Conservation (phyloP, 2,888 invertebrate species). For the Drosophila rellima region DNA sequence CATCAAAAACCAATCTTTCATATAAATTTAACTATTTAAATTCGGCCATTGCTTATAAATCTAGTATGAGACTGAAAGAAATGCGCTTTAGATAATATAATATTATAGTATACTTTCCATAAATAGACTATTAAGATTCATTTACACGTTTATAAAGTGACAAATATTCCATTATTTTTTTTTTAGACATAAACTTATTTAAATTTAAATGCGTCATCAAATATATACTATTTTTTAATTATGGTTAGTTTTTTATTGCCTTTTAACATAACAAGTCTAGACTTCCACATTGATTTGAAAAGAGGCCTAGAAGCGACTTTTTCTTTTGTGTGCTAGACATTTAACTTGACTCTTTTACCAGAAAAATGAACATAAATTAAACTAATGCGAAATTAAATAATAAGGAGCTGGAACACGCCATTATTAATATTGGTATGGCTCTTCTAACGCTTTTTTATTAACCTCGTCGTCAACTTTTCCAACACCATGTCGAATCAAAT, state of each 20-base stretch:
- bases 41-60: too few species aligned
- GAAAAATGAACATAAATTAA: conserved; percentile 22
- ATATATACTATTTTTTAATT: conserved; percentile 19
- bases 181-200: conserved; percentile 31
- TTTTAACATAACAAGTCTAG: conserved; percentile 49
- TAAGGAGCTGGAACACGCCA: conserved; percentile 15
- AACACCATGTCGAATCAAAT: conserved; percentile 56
- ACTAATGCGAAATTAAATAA: conserved; percentile 9
- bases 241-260: conserved; percentile 1
- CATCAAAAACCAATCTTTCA: too few species aligned
- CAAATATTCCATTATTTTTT: conserved; percentile 45
- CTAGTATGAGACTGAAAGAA: too few species aligned
- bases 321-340: neutral
- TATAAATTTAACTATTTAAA: too few species aligned
- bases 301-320: conserved; percentile 7
- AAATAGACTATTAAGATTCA: conserved; percentile 25
- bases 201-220: conserved; percentile 51
- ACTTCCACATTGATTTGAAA: conserved; percentile 15
- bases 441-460: conserved; percentile 66
- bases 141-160: conserved; percentile 20
- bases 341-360: conserved; percentile 19
- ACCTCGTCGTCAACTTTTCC: conserved; percentile 59
- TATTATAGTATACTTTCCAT: neutral
- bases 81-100: too few species aligned
- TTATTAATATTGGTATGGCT: conserved; percentile 27